Evolutionary conservation across 2,797 vertebrate species (phyloP).

Genomic region (Eulemur rubriventer): DNA sequence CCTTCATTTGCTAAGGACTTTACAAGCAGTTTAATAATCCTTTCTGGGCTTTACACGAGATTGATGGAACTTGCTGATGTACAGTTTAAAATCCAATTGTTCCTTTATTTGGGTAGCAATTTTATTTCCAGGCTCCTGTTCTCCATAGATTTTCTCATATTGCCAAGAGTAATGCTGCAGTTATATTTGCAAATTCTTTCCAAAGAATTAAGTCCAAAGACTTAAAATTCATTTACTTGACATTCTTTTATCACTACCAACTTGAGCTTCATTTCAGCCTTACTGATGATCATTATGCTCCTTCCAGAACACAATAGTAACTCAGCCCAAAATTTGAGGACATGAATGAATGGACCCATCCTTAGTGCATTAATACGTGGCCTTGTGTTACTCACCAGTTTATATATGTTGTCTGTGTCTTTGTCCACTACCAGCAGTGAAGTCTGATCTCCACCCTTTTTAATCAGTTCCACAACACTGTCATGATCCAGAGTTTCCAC

Average conservation of each 20-base stretch:
- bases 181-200: not conserved
- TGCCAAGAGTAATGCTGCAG: not conserved
- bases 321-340: not conserved
- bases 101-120: not conserved
- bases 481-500: constrained; percentile 89
- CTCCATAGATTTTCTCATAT: not conserved
- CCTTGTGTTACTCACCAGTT: constrained; percentile 86
- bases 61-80: not conserved
- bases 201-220: not conserved
- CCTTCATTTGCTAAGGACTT: not conserved
- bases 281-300: not conserved
- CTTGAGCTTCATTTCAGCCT: not conserved
- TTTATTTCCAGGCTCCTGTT: not conserved
- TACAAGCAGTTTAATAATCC: not conserved
- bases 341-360: not conserved
- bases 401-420: constrained; percentile 90
- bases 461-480: constrained; percentile 90
- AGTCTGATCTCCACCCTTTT: constrained; percentile 85
- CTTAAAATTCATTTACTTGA: not conserved
- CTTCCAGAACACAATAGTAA: not conserved
- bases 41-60: not conserved
- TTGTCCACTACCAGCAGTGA: constrained; percentile 92
- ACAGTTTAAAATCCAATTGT: not conserved
- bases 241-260: not conserved
- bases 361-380: not conserved